Conservation (phyloP, 2,113 vertebrate species). For the Platanista minor region DNA sequence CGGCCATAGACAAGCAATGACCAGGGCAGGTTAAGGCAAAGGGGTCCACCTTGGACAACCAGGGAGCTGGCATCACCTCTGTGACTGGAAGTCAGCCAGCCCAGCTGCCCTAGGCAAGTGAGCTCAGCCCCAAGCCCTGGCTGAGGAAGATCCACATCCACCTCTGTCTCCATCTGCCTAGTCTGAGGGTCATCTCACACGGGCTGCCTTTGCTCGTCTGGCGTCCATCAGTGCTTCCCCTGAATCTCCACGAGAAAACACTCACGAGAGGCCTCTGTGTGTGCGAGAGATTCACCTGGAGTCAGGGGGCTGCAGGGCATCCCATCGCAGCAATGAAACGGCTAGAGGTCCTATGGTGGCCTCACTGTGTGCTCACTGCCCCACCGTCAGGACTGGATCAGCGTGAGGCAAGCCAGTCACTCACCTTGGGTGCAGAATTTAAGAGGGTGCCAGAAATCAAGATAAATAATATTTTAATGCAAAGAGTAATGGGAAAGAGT, state of each 20-base stretch:
- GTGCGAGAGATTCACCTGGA: rapidly evolving
- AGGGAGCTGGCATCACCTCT: neutral
- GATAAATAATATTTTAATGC: neutral
- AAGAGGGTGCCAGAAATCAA: neutral
- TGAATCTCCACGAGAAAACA: neutral
- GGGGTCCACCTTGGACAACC: neutral
- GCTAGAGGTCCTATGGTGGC: neutral
- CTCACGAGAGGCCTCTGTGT: rapidly evolving
- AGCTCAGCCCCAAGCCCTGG: neutral
- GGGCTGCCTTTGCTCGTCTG: too few species aligned
- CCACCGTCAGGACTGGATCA: neutral
- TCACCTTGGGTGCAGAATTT: neutral
- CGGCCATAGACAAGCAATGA: rapidly evolving
- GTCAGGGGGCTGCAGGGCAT: neutral
- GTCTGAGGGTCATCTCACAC: rapidly evolving
- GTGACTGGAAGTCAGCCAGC: neutral
- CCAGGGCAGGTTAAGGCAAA: neutral
- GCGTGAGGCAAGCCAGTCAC: neutral
- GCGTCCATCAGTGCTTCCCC: neutral
- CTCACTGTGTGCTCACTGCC: rapidly evolving
- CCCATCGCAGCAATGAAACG: neutral
- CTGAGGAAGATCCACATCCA: rapidly evolving
- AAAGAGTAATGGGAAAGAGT: neutral
- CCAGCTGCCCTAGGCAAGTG: neutral
- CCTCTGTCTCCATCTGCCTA: neutral